Base-by-base conservation (phyloP, 2,797 vertebrate species). In the Tangara arthus region DNA sequence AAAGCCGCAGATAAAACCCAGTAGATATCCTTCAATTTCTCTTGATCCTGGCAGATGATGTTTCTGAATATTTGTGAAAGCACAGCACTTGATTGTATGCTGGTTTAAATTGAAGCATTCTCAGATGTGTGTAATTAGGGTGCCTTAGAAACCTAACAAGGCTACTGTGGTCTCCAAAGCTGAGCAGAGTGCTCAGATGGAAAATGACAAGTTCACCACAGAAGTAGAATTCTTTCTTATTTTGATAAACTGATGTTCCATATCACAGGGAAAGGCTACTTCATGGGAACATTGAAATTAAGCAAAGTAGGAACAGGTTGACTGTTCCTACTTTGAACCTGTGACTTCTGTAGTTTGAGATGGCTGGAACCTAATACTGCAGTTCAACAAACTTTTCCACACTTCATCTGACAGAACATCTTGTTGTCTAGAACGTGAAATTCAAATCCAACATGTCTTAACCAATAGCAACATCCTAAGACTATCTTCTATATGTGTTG, bases 11-110 rank as follows among this genome's bases (percentile, higher is more conserved):
- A 94, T 96, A 96, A 97, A 97, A 96, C 91, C 89, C 78, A 90
- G 68, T 52, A 96, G 95, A 94, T 89, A 97, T 57, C 86, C 92
- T 72, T 96, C 94, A 94, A 79, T 97, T 97, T 88, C 87, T 97
- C 91, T 91, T 95, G 83, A 94, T 97, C 88, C 79, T 97, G 86
- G 93, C 91, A 97, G 91, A 92, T 94, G 78, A 83, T 85, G 77
- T 92, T 97, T 97, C 93, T 94, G 90, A 95, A 88, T 95, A 83
- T 93, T 89, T 96, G 89, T 82, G 89, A 96, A 96, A 95, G 76
- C 82, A 81, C 49, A 95, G 73, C 75, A 57, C 81, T 65, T 87
- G 79, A 96, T 72, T 86, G 68, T 91, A 44, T 78, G 41, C 63
- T 90, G 69, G 47, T 55, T 96, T 86, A 95, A 97, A 96, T 91